Evolutionary conservation across 2,888 invertebrate species (phyloP).

Genomic region (Schizotus pectinicornis): DNA sequence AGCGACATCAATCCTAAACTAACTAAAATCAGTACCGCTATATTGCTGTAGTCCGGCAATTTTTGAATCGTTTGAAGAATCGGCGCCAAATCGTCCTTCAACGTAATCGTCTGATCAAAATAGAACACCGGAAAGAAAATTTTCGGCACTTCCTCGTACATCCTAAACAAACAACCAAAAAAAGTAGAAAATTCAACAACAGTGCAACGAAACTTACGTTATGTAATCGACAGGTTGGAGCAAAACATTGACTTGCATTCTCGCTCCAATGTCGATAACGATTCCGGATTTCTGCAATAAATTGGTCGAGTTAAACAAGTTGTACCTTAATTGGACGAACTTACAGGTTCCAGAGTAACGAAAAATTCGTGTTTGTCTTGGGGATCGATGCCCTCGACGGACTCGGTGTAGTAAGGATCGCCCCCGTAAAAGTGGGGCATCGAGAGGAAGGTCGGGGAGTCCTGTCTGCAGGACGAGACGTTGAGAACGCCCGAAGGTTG

Average conservation of each 20-base stretch:
- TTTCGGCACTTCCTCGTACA: slow-evolving; percentile 70
- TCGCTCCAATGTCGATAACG: slow-evolving; percentile 76
- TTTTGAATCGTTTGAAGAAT: slow-evolving; percentile 62
- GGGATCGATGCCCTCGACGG: slow-evolving; percentile 72
- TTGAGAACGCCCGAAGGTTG: slow-evolving; percentile 76
- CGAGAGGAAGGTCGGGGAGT: slow-evolving; percentile 81
- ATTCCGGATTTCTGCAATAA: slow-evolving; percentile 73
- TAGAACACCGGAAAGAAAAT: slow-evolving; percentile 77
- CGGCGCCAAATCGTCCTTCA: slow-evolving; percentile 64
- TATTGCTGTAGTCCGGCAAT: slow-evolving; percentile 57
- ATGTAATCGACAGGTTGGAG: slow-evolving; percentile 70
- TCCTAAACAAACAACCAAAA: slow-evolving; percentile 60
- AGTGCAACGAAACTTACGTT: slow-evolving; percentile 63
- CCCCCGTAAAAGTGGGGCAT: slow-evolving; percentile 82
- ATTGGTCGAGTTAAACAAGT: neutral
- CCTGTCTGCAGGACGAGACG: slow-evolving; percentile 75
- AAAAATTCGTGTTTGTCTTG: slow-evolving; percentile 75
- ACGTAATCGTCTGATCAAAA: slow-evolving; percentile 72
- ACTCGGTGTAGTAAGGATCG: slow-evolving; percentile 68
- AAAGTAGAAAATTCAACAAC: neutral
- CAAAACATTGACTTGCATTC: slow-evolving; percentile 81
- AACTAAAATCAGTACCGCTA: slow-evolving; percentile 38
- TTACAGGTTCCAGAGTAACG: slow-evolving; percentile 76
- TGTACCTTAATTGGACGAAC: slow-evolving; percentile 35
- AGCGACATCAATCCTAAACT: slow-evolving; percentile 41